phyloP scores from a whole-genome alignment of 2,113 vertebrate genomes.

The Echinops telfairi region DNA sequence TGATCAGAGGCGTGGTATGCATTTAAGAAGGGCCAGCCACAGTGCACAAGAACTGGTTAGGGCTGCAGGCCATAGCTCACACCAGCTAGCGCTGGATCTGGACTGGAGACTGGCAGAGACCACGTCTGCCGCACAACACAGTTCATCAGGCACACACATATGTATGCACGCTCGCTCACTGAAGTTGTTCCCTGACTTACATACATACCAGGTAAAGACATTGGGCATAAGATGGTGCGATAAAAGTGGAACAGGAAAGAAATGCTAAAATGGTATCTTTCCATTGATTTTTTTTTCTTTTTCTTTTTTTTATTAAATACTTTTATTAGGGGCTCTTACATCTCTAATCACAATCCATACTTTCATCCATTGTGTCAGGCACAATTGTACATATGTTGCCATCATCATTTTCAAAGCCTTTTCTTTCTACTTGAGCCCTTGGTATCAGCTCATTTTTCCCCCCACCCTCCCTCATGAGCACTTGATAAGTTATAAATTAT shows the following conservation, averaged over 20 bases:
- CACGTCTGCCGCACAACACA: not conserved
- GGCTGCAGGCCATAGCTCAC: not conserved
- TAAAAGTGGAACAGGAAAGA: not conserved
- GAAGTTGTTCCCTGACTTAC: not conserved
- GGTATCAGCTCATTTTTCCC: no score
- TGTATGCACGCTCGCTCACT: not conserved
- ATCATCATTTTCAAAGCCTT: no score
- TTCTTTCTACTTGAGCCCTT: no score
- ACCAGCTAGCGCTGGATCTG: not conserved
- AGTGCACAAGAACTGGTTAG: fast-evolving
- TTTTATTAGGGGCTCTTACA: no score
- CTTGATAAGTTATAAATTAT: no score
- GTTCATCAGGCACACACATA: no score
- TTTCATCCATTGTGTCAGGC: no score
- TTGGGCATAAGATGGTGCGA: not conserved
- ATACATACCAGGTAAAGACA: not conserved
- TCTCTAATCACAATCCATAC: no score
- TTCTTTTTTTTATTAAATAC: not conserved
- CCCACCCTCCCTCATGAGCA: no score
- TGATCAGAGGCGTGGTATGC: not conserved
- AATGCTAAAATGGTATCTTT: not conserved
- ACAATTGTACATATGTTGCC: no score
- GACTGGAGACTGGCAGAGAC: not conserved
- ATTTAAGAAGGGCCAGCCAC: not conserved
- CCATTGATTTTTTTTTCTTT: not conserved